These are phyloP conservation scores for Suillia variegata DNA, from an alignment of 2,888 invertebrate species.

Conservation along the genomic window DNA sequence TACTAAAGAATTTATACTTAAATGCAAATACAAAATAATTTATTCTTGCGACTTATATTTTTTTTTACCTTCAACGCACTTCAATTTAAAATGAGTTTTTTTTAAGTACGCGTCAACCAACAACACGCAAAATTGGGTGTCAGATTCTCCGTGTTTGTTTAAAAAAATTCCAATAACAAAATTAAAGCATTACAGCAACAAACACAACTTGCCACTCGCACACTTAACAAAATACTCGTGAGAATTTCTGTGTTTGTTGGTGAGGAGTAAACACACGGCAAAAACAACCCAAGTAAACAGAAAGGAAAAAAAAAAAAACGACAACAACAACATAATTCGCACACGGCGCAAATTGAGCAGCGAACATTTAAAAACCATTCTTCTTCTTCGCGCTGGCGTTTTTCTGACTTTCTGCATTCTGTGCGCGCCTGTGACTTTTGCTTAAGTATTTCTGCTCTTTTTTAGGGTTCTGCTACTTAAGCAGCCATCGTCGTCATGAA, in stretches of 20 bases:
- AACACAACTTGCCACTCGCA: not conserved
- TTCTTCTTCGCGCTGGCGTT: not conserved
- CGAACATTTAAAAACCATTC: not conserved
- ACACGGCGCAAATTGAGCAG: not conserved
- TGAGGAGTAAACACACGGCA: not conserved
- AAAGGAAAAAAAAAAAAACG: not conserved
- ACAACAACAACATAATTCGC: too few species aligned
- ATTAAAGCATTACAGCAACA: not conserved
- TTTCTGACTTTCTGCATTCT: conserved; percentile 10
- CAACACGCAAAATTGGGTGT: too few species aligned
- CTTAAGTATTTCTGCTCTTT: conserved; percentile 25
- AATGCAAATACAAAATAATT: not conserved
- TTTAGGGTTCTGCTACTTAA: conserved; percentile 5
- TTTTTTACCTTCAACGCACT: not conserved
- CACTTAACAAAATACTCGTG: too few species aligned
- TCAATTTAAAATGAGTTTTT: not conserved
- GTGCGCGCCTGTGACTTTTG: conserved; percentile 20
- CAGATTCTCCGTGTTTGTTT: too few species aligned
- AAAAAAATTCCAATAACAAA: too few species aligned
- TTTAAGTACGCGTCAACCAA: not conserved
- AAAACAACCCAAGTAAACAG: not conserved
- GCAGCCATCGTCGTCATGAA: not conserved
- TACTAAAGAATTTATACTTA: not conserved
- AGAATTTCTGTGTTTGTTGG: too few species aligned
- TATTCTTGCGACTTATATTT: not conserved